phyloP scores from a whole-genome alignment of 2,113 vertebrate species.

The Atrichornis clamosus region DNA sequence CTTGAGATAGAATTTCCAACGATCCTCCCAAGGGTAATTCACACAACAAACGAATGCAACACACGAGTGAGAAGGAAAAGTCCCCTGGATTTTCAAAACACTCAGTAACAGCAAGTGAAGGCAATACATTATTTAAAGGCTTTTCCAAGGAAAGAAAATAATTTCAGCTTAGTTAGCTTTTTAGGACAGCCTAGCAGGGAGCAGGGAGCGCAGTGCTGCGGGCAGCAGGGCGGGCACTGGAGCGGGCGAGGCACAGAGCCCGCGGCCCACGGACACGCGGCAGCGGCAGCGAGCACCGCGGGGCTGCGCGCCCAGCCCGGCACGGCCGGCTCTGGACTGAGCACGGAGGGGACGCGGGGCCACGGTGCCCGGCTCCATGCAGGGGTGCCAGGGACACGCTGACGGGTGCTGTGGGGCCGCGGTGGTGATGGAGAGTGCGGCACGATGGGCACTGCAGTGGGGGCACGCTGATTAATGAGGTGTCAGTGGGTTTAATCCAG shows the following conservation, averaged over 20 bases:
- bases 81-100: not conserved
- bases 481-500: not conserved
- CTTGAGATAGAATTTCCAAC: not conserved
- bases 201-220: not conserved
- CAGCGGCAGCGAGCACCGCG: rapidly evolving
- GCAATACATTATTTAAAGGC: conserved; percentile 42
- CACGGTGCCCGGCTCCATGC: rapidly evolving
- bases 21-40: not conserved
- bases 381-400: not conserved
- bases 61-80: not conserved
- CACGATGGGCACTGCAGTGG: not conserved
- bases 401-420: rapidly evolving
- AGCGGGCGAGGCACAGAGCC: not conserved
- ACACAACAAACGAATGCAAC: not conserved
- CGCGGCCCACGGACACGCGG: rapidly evolving
- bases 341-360: rapidly evolving
- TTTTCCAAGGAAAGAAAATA: not conserved
- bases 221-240: not conserved
- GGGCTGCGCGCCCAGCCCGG: rapidly evolving
- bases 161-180: conserved; percentile 59
- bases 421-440: not conserved
- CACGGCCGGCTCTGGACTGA: rapidly evolving
- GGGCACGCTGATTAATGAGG: not conserved
- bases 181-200: not conserved
- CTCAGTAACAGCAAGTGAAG: not conserved